phyloP scores from a whole-genome alignment of 2,888 invertebrate species.

The Euphydryas editha region DNA sequence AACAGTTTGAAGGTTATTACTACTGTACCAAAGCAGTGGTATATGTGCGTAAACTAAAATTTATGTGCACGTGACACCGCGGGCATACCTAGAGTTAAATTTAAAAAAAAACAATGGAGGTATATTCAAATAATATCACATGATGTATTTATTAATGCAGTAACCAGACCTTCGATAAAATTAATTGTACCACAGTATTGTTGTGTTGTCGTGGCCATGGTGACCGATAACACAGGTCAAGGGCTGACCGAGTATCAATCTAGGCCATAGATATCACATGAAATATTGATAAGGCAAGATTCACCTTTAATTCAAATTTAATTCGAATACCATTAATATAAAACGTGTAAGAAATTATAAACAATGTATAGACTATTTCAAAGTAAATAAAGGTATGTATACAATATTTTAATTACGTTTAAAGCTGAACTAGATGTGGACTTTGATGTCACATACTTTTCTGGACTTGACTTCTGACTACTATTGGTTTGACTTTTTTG shows the following conservation, averaged over 20 bases:
- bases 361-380: background rate
- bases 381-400: background rate
- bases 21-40: no score
- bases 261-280: constrained; percentile 23
- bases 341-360: background rate
- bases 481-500: no score
- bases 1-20: no score
- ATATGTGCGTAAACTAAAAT: no score
- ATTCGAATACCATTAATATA: background rate
- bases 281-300: background rate
- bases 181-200: constrained; percentile 13
- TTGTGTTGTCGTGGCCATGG: constrained; percentile 38
- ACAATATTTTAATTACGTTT: background rate
- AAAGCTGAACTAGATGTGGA: no score
- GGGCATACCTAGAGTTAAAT: no score
- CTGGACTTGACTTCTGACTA: no score
- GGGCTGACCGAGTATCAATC: constrained; percentile 34
- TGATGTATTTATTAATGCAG: background rate
- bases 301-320: background rate
- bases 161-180: background rate
- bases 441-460: no score
- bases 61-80: no score
- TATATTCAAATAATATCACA: no score
- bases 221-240: constrained; percentile 38
- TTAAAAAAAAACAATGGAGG: no score